Base-by-base conservation (phyloP, 2,888 invertebrate species). In the Agrochola lychnidis region DNA sequence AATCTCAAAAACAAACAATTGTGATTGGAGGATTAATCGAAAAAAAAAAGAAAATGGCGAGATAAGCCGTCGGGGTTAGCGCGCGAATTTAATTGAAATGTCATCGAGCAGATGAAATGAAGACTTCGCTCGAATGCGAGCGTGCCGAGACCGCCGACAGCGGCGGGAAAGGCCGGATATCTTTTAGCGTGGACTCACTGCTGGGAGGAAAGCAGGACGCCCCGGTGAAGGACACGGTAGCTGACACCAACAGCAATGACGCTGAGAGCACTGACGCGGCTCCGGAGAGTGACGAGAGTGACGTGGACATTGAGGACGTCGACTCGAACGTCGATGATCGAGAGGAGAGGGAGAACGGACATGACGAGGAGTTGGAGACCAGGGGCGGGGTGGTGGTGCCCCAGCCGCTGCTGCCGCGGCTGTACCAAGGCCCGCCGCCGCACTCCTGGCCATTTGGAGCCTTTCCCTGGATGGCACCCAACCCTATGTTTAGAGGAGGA, bases 111-210 rank as follows among this genome's bases (percentile, higher is more conserved):
- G 94, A 95, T 96, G 96, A 96, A 92, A 96, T 96, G 96, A 96
- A 96, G 96, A 96, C 96, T 87, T 93, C 96, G 95, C 94, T 96
- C 91, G 96, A 96, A 93, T 95, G 95, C 93, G 96, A 96, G 92
- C 95, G 96, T 90, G 93, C 95, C 87, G 96, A 96, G 83, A 92
- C 95, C 94, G 95, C 96, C 88, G 96, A 96, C 70, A 94, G 92
- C 90, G 95, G 97, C 89, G 94, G 97, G 83, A 97, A 97, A 91
- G 97, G 97, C 87, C 97, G 98, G 88, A 98, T 98, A 91, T 98
- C 98, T 81, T 98, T 98, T 93, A 98, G 98, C 94, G 98, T 98
- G 68, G 98, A 98, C 93, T 97, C 98, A 0, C 91, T 98, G 40
- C 92, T 98, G 56, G 95, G 96, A 45, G 92, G 95, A 86, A 91